phyloP scores from a whole-genome alignment of 2,113 vertebrate genomes.

The Alectura lathami region DNA sequence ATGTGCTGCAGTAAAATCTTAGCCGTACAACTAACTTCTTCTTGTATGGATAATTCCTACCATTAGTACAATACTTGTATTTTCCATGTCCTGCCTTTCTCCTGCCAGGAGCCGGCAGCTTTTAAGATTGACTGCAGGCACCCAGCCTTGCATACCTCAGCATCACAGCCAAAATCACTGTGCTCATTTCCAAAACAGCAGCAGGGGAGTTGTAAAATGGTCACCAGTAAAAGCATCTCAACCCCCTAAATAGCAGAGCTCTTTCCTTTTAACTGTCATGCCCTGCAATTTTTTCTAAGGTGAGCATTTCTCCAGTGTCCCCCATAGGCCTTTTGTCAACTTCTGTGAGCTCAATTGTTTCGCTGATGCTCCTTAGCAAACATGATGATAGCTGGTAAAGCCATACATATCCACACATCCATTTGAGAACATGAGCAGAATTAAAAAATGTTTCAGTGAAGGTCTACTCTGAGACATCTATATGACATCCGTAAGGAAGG shows the following conservation, averaged over 20 bases:
- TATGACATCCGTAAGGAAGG: background rate
- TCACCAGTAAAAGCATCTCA: background rate
- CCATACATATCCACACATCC: background rate
- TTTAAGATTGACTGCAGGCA: background rate
- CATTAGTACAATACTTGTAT: background rate
- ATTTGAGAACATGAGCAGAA: background rate
- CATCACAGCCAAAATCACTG: background rate
- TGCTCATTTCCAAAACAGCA: background rate
- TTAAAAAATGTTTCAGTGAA: background rate
- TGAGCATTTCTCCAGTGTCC: background rate
- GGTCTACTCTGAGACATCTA: background rate
- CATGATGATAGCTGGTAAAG: background rate
- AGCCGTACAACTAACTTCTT: background rate
- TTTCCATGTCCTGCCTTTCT: background rate
- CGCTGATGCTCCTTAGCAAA: background rate
- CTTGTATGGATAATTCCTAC: background rate
- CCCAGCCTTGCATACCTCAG: background rate
- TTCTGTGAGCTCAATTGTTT: background rate
- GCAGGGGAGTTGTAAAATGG: background rate
- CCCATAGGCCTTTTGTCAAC: slow-evolving; percentile 15
- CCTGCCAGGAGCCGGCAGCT: background rate
- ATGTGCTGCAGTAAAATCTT: background rate
- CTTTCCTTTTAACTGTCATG: slow-evolving; percentile 19
- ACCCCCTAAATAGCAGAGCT: background rate
- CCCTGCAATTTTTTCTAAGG: background rate